Percentiles rank a stretch among this genome's conserved stretches.
These are phyloP conservation scores for Pseudomyrmex gracilis DNA, from an alignment of 1,140 invertebrate genomes.

Conservation along the genomic window DNA sequence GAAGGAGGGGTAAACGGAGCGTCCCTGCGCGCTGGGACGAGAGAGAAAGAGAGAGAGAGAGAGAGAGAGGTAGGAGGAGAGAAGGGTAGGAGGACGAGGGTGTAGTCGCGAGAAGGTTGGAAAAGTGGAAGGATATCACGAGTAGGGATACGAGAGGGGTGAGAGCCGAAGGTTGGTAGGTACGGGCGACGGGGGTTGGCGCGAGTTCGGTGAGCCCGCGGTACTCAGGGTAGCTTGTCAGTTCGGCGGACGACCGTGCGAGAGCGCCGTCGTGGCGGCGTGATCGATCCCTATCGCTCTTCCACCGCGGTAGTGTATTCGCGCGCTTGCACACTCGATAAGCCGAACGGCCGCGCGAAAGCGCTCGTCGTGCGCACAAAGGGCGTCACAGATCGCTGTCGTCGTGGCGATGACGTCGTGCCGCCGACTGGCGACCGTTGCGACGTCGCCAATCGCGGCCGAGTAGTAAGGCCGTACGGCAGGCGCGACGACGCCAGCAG, in stretches of 20 bases:
- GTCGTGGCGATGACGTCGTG: conserved; percentile 54
- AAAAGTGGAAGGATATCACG: conserved; percentile 16
- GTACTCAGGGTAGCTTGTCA: conserved; percentile 57
- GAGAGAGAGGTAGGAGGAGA: background rate
- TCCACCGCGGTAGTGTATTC: conserved; percentile 39
- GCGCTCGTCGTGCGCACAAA: conserved; percentile 40
- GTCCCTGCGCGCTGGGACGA: conserved; percentile 3
- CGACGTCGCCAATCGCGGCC: conserved; percentile 24
- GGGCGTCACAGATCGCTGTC: conserved; percentile 52
- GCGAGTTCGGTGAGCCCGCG: conserved; percentile 55
- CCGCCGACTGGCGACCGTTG: conserved; percentile 1
- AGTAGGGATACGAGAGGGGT: background rate
- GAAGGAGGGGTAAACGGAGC: conserved; percentile 22
- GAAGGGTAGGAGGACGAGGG: conserved; percentile 8
- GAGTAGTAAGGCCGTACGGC: conserved; percentile 21
- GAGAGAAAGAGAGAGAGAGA: background rate
- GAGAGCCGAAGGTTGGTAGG: background rate
- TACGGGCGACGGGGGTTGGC: conserved; percentile 9
- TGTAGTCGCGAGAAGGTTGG: conserved; percentile 38
- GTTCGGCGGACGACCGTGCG: conserved; percentile 58
- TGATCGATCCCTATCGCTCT: conserved; percentile 57
- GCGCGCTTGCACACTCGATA: conserved; percentile 46
- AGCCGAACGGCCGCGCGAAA: conserved; percentile 36
- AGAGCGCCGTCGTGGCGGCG: conserved; percentile 56
- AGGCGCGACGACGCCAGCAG: conserved; percentile 34